phyloP scores from a whole-genome alignment of 2,797 vertebrate species.

The Myiotriccus ornatus region DNA sequence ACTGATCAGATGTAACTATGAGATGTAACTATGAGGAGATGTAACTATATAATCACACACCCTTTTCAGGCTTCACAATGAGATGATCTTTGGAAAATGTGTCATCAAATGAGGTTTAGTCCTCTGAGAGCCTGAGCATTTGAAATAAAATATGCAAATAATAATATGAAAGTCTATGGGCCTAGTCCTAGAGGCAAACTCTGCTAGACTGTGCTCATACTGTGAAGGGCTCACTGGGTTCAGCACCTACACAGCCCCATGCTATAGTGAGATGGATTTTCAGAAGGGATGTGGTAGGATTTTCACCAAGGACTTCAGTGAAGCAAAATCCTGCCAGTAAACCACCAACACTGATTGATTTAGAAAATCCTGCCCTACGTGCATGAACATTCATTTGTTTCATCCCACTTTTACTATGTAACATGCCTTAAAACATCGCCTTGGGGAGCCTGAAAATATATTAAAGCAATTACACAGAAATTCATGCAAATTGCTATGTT shows the following conservation, averaged over 20 bases:
- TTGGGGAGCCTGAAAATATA: slow-evolving; percentile 7
- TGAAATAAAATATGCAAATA: neutral
- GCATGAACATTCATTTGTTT: neutral
- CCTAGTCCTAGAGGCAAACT: neutral
- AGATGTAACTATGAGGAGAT: too few species aligned
- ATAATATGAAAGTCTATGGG: neutral
- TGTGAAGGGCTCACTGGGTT: neutral
- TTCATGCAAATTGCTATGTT: slow-evolving; percentile 23
- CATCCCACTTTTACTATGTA: neutral
- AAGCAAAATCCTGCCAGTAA: neutral
- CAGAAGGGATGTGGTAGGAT: neutral
- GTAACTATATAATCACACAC: neutral
- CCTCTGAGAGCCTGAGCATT: neutral
- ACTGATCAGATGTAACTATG: neutral
- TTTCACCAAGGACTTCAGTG: neutral
- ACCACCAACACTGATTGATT: neutral
- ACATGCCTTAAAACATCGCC: slow-evolving; percentile 37
- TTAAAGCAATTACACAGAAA: slow-evolving; percentile 13
- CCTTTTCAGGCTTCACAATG: neutral
- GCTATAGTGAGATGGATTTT: neutral
- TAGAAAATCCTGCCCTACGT: neutral
- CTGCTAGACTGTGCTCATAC: neutral
- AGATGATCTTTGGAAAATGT: neutral
- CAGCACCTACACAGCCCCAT: neutral
- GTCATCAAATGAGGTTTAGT: neutral